A percentile compares a stretch with the other conserved stretches of the same genome.
Evolutionary conservation across 2,113 vertebrate genomes (phyloP).

Genomic region (Nibea coibor): DNA sequence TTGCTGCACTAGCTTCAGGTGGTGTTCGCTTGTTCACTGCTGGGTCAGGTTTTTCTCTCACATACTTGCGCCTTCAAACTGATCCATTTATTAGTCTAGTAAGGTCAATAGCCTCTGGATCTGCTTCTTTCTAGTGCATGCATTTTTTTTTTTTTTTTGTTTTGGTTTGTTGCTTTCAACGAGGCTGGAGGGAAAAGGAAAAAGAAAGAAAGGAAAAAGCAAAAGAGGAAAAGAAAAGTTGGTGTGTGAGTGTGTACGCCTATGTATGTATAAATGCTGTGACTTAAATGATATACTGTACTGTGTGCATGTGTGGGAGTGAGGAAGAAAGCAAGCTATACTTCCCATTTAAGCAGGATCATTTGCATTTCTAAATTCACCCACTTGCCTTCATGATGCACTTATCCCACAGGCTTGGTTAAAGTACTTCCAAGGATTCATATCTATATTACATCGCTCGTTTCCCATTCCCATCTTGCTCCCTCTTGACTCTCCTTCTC

Average conservation of each 20-base stretch:
- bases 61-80: background rate
- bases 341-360: background rate
- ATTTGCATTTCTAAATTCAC: constrained; percentile 33
- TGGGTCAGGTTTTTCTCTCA: constrained; percentile 6
- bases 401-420: constrained; percentile 21
- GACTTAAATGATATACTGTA: background rate
- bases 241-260: background rate
- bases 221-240: background rate
- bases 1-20: constrained; percentile 33
- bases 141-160: background rate
- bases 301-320: background rate
- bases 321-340: background rate
- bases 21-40: constrained; percentile 22
- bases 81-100: background rate
- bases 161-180: background rate
- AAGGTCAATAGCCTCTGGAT: background rate
- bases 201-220: too few relatives aligned
- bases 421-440: background rate
- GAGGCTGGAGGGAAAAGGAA: background rate
- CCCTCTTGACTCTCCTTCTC: background rate
- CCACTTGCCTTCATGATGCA: constrained; percentile 1
- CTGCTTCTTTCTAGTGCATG: background rate
- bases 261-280: background rate
- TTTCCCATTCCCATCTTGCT: background rate
- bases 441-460: background rate